Evolutionary conservation across 1,140 invertebrate genomes (phyloP), one percentile per base, ranked within the genome.

Genomic region (Brachionus paranguensis): DNA sequence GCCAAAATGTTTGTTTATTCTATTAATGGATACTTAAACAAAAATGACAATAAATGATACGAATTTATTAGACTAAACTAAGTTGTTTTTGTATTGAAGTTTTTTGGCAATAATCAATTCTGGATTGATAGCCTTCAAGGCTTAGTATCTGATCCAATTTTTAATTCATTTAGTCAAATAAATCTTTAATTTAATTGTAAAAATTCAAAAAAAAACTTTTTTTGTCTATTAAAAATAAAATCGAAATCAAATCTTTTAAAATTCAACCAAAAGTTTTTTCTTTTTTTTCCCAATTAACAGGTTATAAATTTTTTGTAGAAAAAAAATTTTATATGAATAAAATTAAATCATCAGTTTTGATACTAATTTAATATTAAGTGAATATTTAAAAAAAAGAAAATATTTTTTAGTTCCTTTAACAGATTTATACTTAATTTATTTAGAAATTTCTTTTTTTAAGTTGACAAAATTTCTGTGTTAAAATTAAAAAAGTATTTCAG

Each of bases 1-100:
- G 24, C n/a, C n/a, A 72, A 72, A 72, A 72, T 72, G 68, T 72
- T 43, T 72, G 37, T 72, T 72, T 72, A 72, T 72, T 72, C 68
- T 20, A 60, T 60, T 60, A 60, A 60, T 60, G 17, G 53, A 60
- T 60, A 60, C 20, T 60, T 60, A 60, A 60, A 60, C 20, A 60
- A 60, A 53, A 60, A 60, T 60, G 53, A 60, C 53, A 60, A 60
- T 10, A 20, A 10, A 20, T 60, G 20, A 5, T 20, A 60, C 47
- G 17, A 60, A 60, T 60, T 27, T 60, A 60, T 20, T 60, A 60
- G 53, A 60, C 53, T 60, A 20, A 60, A 47, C 11, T 47, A 47
- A 47, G 17, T 60, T 60, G 17, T 60, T 60, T 60, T 10, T 10
- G n/a, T 20, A 24, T 60, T 24, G 17, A 60, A 20, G 53, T 60